phyloP scores from a whole-genome alignment of 1,140 invertebrate species.

The Caligus rogercresseyi region DNA sequence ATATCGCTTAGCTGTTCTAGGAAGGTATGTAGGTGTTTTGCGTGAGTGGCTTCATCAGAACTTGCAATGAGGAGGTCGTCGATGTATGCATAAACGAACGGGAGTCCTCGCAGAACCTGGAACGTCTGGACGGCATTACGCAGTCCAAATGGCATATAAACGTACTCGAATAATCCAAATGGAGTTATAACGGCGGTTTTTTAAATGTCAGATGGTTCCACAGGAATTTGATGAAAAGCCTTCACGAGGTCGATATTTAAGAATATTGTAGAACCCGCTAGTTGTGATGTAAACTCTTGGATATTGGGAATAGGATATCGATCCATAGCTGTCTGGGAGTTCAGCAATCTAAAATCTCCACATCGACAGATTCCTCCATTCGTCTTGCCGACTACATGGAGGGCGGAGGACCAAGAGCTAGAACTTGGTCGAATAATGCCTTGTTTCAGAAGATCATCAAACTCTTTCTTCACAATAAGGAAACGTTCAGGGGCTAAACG shows the following conservation, averaged over 20 bases:
- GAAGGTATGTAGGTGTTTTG: constrained; percentile 25
- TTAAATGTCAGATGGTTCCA: constrained; percentile 22
- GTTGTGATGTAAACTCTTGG: constrained; percentile 20
- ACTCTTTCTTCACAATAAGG: constrained; percentile 25
- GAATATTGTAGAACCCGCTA: constrained; percentile 21
- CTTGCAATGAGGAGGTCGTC: constrained; percentile 36
- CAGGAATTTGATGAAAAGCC: constrained; percentile 24
- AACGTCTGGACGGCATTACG: constrained; percentile 32
- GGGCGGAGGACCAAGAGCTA: constrained; percentile 23
- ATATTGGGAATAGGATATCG: constrained; percentile 29
- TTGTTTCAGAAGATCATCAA: constrained; percentile 22
- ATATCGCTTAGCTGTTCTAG: constrained; percentile 25
- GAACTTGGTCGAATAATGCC: constrained; percentile 22
- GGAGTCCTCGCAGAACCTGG: constrained; percentile 29
- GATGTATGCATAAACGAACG: constrained; percentile 28
- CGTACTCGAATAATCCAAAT: constrained; percentile 29
- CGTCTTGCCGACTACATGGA: constrained; percentile 25
- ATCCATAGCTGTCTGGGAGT: constrained; percentile 29
- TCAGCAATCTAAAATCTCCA: constrained; percentile 33
- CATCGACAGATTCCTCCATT: constrained; percentile 27
- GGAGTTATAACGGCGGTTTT: constrained; percentile 27
- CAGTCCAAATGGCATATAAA: constrained; percentile 31
- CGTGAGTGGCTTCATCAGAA: constrained; percentile 24
- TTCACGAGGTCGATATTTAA: constrained; percentile 22
- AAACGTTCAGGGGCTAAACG: constrained; percentile 26